Evolutionary conservation across 2,797 vertebrate genomes (phyloP).

Genomic region (Trematomus bernacchii): DNA sequence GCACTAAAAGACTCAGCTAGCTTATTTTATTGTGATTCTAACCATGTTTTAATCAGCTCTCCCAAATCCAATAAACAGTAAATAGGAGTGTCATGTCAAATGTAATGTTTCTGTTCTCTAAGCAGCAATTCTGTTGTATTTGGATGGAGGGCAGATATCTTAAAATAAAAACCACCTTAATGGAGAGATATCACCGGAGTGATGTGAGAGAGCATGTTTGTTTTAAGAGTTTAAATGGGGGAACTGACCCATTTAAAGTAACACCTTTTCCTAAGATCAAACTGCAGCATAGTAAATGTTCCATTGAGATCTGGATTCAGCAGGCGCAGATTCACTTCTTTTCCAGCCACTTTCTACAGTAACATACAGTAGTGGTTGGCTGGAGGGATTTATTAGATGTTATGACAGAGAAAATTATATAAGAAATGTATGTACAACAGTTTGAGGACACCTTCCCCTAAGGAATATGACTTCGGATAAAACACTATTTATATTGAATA

Average conservation of each 20-base stretch:
- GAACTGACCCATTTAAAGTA: constrained; percentile 1
- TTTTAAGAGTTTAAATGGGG: not conserved
- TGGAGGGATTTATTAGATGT: not conserved
- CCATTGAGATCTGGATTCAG: not conserved
- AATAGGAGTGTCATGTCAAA: constrained; percentile 1
- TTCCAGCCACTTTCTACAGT: not conserved
- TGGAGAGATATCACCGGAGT: not conserved
- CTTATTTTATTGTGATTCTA: not conserved
- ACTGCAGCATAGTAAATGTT: not conserved
- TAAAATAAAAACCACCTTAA: not conserved
- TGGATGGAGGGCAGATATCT: not conserved
- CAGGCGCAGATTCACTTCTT: not conserved
- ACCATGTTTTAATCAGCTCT: not conserved
- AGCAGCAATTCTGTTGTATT: not conserved
- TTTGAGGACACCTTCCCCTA: not conserved
- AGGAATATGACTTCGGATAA: not conserved
- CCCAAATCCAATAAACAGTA: not conserved
- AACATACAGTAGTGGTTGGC: not conserved
- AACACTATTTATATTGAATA: not conserved
- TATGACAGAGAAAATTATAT: not conserved
- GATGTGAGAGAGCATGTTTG: not conserved
- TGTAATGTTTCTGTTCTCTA: not conserved
- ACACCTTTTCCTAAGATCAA: not conserved
- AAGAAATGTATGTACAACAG: not conserved
- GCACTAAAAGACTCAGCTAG: not conserved